A percentile compares a stretch with the other conserved stretches of the same genome.
Evolutionary conservation across 2,797 vertebrate species (phyloP).

Genomic region (Hyperoplus immaculatus): DNA sequence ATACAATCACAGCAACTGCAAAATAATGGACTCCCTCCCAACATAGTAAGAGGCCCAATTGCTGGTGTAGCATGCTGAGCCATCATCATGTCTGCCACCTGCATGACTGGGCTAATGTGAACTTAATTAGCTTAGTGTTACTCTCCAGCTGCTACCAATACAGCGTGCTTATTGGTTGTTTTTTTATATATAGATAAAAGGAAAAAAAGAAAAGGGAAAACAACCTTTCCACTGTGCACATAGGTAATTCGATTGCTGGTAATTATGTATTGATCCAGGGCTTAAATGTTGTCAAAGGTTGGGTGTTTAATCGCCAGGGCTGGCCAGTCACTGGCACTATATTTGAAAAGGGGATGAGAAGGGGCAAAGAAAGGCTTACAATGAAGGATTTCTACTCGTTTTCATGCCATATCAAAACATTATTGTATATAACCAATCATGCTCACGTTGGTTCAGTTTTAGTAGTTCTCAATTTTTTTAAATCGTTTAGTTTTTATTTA

Average conservation of each 20-base stretch:
- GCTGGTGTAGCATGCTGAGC: slow-evolving; percentile 20
- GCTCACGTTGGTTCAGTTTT: too few relatives aligned
- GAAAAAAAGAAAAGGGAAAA: slow-evolving; percentile 29
- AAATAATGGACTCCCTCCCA: slow-evolving; percentile 14
- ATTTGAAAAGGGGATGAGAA: not conserved
- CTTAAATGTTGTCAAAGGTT: slow-evolving; percentile 70
- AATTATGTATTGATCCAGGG: slow-evolving; percentile 80
- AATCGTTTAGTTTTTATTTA: too few relatives aligned
- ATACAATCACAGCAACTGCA: slow-evolving; percentile 11
- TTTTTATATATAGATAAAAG: slow-evolving; percentile 1
- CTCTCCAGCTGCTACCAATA: slow-evolving; percentile 41
- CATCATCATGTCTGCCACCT: slow-evolving; percentile 41
- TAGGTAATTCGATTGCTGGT: slow-evolving; percentile 77
- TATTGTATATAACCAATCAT: too few relatives aligned
- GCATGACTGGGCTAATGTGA: slow-evolving; percentile 48
- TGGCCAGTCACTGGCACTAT: slow-evolving; percentile 27
- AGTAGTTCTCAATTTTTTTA: too few relatives aligned
- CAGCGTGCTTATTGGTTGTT: slow-evolving; percentile 54
- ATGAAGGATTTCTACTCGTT: too few relatives aligned
- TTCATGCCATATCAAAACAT: too few relatives aligned
- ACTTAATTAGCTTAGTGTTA: slow-evolving; percentile 55
- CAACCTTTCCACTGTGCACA: slow-evolving; percentile 62
- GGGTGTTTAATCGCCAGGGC: slow-evolving; percentile 54
- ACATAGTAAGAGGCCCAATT: not conserved
- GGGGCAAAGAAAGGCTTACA: not conserved